Evolutionary conservation across 1,140 invertebrate genomes (phyloP).

Genomic region (Stegodyphus mimosarum): DNA sequence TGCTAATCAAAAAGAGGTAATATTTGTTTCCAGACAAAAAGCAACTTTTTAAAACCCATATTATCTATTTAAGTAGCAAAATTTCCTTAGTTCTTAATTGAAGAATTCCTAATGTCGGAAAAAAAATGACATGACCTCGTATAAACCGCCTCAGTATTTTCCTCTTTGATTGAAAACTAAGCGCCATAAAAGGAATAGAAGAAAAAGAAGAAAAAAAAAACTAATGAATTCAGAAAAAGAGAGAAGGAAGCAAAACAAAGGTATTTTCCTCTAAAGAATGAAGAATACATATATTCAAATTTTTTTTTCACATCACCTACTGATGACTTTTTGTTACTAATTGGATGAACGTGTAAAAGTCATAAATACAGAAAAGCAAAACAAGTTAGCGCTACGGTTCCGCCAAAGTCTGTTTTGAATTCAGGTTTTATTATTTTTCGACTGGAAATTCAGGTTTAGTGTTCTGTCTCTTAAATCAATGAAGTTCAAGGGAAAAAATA

Average conservation of each 20-base stretch:
- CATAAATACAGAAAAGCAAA: constrained; percentile 54
- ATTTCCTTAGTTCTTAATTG: not conserved
- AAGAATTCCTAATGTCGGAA: not conserved
- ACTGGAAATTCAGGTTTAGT: constrained; percentile 59
- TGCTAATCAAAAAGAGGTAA: too few species aligned
- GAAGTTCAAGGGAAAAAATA: constrained; percentile 17
- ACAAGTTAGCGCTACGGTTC: constrained; percentile 39
- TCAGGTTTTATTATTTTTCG: constrained; percentile 42
- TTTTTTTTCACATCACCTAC: constrained; percentile 35
- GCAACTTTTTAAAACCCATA: too few species aligned
- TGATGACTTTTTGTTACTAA: constrained; percentile 58
- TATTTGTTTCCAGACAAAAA: too few species aligned
- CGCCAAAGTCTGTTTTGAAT: constrained; percentile 48
- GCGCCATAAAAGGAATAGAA: constrained; percentile 1
- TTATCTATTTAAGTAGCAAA: not conserved
- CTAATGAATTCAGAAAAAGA: constrained; percentile 29
- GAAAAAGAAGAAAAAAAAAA: constrained; percentile 24
- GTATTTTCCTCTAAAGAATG: constrained; percentile 35
- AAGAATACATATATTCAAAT: constrained; percentile 34
- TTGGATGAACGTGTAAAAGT: constrained; percentile 60
- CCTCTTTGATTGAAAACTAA: constrained; percentile 46
- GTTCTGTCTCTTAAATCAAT: constrained; percentile 43
- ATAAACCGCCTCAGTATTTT: constrained; percentile 52
- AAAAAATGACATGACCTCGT: constrained; percentile 19
- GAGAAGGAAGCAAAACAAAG: constrained; percentile 28